phyloP scores from a whole-genome alignment of 2,113 vertebrate genomes.

The Gorilla gorilla region DNA sequence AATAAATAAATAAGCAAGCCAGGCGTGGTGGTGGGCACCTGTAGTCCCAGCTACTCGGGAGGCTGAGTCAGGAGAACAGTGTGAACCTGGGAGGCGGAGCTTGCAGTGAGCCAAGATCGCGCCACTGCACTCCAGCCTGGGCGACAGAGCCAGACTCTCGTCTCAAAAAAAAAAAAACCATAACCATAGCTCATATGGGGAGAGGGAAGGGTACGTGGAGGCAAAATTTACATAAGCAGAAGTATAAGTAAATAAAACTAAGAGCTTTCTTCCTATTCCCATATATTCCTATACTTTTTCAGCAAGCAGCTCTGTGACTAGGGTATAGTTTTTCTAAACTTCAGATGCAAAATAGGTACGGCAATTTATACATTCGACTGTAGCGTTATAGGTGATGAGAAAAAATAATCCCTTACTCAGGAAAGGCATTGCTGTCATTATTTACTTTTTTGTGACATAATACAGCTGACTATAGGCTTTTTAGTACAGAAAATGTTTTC shows the following conservation, averaged over 20 bases:
- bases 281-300: neutral
- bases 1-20: too few relatives aligned
- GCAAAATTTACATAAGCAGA: neutral
- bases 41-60: too few relatives aligned
- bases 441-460: neutral
- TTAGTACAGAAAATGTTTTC: neutral
- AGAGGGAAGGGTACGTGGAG: rapidly evolving
- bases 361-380: neutral
- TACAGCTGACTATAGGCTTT: neutral
- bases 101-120: too few relatives aligned
- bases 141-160: too few relatives aligned
- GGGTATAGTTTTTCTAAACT: neutral
- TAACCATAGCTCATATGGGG: neutral
- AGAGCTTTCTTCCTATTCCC: neutral
- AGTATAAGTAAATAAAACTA: neutral
- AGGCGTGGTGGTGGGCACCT: rapidly evolving
- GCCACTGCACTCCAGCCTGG: too few relatives aligned
- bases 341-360: neutral
- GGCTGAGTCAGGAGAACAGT: too few relatives aligned
- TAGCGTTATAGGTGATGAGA: neutral
- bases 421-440: neutral
- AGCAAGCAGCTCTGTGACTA: neutral
- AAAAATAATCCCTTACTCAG: neutral
- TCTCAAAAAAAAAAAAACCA: neutral
- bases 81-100: too few relatives aligned